These are phyloP conservation scores for Palythoa heliodiscus DNA, from an alignment of 92 coral and sea anemone genomes.

Conservation along the genomic window DNA sequence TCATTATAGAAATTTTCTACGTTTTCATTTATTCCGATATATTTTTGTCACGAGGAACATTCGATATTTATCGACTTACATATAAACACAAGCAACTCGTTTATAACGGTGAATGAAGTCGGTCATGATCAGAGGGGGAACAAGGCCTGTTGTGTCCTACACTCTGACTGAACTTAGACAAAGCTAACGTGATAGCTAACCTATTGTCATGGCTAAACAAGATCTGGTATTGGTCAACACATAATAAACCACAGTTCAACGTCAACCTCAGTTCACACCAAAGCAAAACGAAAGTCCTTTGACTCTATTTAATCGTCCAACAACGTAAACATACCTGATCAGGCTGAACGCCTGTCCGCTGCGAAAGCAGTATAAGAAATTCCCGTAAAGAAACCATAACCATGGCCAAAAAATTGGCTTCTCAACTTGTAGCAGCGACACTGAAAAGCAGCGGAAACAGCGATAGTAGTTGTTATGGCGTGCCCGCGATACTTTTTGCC, in stretches of 20 bases:
- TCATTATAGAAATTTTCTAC: background rate
- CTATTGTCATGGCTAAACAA: background rate
- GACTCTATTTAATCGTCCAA: background rate
- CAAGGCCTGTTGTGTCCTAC: background rate
- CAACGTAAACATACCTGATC: conserved; percentile 26
- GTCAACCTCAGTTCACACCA: background rate
- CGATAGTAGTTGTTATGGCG: background rate
- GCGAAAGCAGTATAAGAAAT: background rate
- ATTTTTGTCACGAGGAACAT: background rate
- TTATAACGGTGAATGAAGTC: background rate
- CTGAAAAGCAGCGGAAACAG: background rate
- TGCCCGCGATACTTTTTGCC: conserved; percentile 32
- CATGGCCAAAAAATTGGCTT: background rate
- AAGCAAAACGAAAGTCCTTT: background rate
- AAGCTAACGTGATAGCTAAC: background rate
- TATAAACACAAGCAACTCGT: background rate
- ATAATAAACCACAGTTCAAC: background rate
- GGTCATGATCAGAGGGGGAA: background rate
- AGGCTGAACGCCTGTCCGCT: conserved; percentile 19
- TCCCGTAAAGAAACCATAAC: background rate
- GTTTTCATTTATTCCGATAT: background rate
- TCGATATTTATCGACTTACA: background rate
- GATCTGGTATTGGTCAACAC: background rate
- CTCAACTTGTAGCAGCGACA: background rate
- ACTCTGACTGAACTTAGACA: background rate